Evolutionary conservation across 1,140 invertebrate species (phyloP), one percentile per base, ranked within the genome.

Genomic region (Matsumurasca onukii): DNA sequence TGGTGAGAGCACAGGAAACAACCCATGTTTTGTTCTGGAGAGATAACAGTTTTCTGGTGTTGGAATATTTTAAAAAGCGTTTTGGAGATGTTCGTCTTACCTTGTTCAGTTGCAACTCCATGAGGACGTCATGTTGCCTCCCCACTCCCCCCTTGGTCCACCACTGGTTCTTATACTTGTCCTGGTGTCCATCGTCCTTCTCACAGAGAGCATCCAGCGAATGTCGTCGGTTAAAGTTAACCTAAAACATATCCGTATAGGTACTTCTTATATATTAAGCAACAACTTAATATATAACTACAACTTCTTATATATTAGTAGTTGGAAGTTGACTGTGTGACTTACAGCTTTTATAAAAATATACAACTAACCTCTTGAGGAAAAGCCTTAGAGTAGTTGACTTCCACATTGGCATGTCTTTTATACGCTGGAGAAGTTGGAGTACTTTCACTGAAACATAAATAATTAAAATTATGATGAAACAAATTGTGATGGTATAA

Each of bases 41-140:
- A n/a, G n/a, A n/a, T n/a, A n/a, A n/a, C n/a, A n/a, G n/a, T n/a
- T n/a, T n/a, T n/a, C n/a, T n/a, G n/a, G n/a, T n/a, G n/a, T n/a
- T n/a, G n/a, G n/a, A n/a, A n/a, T n/a, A n/a, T n/a, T n/a, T n/a
- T n/a, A n/a, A n/a, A n/a, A n/a, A n/a, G n/a, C n/a, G n/a, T n/a
- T n/a, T n/a, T n/a, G n/a, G 9, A 45, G 9, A 17, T 45, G 39
- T 15, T 2, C 20, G 34, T 22, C 66, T 71, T 74, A 90, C 87
- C 80, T 95, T 96, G 64, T 86, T 90, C n/a, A 95, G 77, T 49
- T 92, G 88, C 0, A 95, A 78, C 79, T 95, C 90, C 81, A 96
- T 91, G 1, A 92, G 80, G 1, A 90, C 82, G 69, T 91, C 84
- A 73, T 89, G 86, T 72, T 92, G 86, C 22, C 95, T 81, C 52